Percentiles rank a stretch among this genome's conserved stretches.
These are phyloP conservation scores for Eueremaeus valkanovi DNA, from an alignment of 2,888 invertebrate genomes.

Conservation along the genomic window DNA sequence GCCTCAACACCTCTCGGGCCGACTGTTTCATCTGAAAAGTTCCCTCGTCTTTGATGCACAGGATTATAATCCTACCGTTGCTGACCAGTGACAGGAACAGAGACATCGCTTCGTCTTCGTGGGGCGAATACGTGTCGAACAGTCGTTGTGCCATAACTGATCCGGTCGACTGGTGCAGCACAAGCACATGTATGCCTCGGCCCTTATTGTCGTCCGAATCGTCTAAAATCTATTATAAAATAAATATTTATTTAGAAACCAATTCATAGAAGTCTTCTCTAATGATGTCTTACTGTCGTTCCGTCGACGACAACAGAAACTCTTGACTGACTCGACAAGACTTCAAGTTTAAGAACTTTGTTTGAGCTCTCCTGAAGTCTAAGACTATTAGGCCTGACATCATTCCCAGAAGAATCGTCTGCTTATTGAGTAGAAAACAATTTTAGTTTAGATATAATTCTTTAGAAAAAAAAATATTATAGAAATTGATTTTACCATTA, in stretches of 20 bases:
- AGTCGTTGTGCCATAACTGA: constrained; percentile 59
- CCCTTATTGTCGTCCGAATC: constrained; percentile 57
- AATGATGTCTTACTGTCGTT: constrained; percentile 55
- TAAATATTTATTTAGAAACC: not conserved
- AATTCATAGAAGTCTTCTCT: not conserved
- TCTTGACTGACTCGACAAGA: constrained; percentile 56
- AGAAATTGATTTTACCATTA: not conserved
- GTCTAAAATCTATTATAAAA: constrained; percentile 55
- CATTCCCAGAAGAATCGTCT: no score
- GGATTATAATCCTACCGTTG: constrained; percentile 58
- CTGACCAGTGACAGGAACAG: constrained; percentile 59
- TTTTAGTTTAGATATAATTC: not conserved
- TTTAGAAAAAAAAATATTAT: not conserved
- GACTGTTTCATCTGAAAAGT: constrained; percentile 59
- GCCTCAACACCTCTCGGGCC: constrained; percentile 55
- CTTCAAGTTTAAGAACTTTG: constrained; percentile 55
- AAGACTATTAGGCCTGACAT: constrained; percentile 50
- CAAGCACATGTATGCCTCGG: constrained; percentile 59
- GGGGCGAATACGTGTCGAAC: constrained; percentile 61
- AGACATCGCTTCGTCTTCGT: constrained; percentile 61
- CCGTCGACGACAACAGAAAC: constrained; percentile 59
- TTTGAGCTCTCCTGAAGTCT: constrained; percentile 51
- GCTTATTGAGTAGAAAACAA: no score
- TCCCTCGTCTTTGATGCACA: constrained; percentile 62
- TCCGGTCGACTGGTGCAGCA: constrained; percentile 60